Evolutionary conservation across 1,140 invertebrate species (phyloP), one percentile per base, ranked within the genome.

Genomic region (Drosophila gunungcola): DNA sequence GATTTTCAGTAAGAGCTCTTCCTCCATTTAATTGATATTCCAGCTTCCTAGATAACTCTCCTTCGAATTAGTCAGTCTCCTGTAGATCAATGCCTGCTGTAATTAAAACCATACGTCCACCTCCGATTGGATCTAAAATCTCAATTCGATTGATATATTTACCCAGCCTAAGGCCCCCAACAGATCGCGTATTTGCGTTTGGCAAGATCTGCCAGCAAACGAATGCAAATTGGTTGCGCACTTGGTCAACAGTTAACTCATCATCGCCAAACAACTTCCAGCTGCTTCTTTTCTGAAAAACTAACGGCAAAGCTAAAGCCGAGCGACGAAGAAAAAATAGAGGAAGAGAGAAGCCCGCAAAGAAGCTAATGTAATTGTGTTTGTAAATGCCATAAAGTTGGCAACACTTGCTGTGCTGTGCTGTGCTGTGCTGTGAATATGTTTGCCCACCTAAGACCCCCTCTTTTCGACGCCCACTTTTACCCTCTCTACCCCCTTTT

Each of bases 321-420:
- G 39, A 49, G 21, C 21, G 27, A 21, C 21, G 5, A 34, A 55
- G 54, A 39, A 57, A 32, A 52, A 48, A 41, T 25, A 27, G 25
- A 64, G 49, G 36, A 53, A 73, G 58, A 56, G 54, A 76, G 73
- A 49, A 70, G 64, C 42, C 62, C 34, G 67, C 70, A 52, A 58
- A 74, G 77, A 62, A 63, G 76, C 77, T 83, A 80, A 78, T 89
- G 84, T 89, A 89, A 89, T 89, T 89, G 84, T 89, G 81, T 85
- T 88, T 89, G 84, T 89, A 89, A 89, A 89, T 89, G 84, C 84
- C 84, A 89, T 89, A 84, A 89, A 89, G 84, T 89, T 89, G 84
- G 84, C 84, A 88, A 89, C 84, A 89, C 84, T 89, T 89, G 84
- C 84, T 88, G 68, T 88, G 82, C 82, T 83, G 80, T 89, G 84